Percentiles rank a stretch among this genome's conserved stretches.
Conservation (phyloP, 1,140 invertebrate genomes). For the Nylanderia fulva region DNA sequence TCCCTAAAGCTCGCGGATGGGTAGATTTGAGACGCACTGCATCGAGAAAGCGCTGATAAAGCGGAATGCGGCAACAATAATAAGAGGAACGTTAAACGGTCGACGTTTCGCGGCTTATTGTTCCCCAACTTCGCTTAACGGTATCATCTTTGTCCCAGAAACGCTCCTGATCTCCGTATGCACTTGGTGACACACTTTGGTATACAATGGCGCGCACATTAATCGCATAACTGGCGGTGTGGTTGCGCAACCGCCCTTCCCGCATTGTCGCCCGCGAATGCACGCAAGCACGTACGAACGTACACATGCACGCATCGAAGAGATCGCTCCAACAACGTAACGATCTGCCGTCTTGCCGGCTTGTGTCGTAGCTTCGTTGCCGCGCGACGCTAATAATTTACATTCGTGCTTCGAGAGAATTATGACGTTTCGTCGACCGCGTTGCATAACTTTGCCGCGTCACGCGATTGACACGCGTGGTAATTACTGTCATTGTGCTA, state of each 20-base stretch:
- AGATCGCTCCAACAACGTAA: slow-evolving; percentile 60
- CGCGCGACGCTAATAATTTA: slow-evolving; percentile 27
- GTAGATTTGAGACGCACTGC: background rate
- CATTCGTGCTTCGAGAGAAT: slow-evolving; percentile 20
- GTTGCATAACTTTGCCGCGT: slow-evolving; percentile 35
- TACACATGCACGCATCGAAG: background rate
- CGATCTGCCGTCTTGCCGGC: slow-evolving; percentile 56
- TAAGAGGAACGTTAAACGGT: slow-evolving; percentile 1
- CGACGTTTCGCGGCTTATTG: slow-evolving; percentile 45
- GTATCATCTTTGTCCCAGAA: slow-evolving; percentile 60
- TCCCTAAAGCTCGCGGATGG: background rate
- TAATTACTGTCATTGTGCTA: slow-evolving; percentile 1
- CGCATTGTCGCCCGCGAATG: slow-evolving; percentile 64
- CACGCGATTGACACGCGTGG: slow-evolving; percentile 44
- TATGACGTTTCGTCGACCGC: slow-evolving; percentile 37
- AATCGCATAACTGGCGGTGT: slow-evolving; percentile 67
- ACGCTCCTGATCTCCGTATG: slow-evolving; percentile 51
- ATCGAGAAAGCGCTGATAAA: background rate
- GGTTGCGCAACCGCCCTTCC: slow-evolving; percentile 67
- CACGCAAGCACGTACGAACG: slow-evolving; percentile 37
- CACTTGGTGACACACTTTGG: slow-evolving; percentile 69
- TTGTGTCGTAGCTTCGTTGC: background rate
- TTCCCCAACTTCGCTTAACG: slow-evolving; percentile 40
- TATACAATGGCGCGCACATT: slow-evolving; percentile 65
- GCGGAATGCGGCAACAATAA: background rate